phyloP scores from a whole-genome alignment of 2,797 vertebrate species.

The Acanthurus lineatus region DNA sequence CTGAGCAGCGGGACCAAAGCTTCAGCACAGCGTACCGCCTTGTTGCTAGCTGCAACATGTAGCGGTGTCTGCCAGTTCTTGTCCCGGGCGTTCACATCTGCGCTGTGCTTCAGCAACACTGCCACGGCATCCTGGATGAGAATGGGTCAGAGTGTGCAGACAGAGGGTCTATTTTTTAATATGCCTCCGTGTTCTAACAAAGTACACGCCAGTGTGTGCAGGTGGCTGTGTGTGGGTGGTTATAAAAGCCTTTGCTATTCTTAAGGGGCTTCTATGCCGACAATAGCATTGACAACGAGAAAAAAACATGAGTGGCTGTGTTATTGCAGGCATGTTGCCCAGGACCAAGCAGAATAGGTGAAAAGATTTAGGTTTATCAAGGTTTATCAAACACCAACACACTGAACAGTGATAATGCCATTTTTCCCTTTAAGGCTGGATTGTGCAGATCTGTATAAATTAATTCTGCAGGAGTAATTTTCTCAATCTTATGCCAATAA shows the following conservation, averaged over 20 bases:
- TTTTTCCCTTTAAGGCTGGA: conserved; percentile 24
- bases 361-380: conserved; percentile 21
- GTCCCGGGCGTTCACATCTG: conserved; percentile 96
- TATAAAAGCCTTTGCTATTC: conserved; percentile 55
- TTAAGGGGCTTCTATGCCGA: conserved; percentile 35
- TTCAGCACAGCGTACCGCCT: conserved; percentile 95
- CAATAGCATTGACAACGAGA: conserved; percentile 37
- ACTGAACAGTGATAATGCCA: not conserved
- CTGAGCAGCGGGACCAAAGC: conserved; percentile 93
- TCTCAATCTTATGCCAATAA: not conserved
- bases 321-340: conserved; percentile 33
- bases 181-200: conserved; percentile 11
- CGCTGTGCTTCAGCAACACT: conserved; percentile 95
- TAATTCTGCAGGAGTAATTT: not conserved
- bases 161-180: conserved; percentile 5
- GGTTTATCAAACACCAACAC: conserved; percentile 37
- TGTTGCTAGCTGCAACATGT: conserved; percentile 95
- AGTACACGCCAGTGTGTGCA: conserved; percentile 10
- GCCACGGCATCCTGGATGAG: conserved; percentile 91
- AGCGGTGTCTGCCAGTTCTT: conserved; percentile 99
- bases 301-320: conserved; percentile 11
- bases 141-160: conserved; percentile 28
- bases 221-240: conserved; percentile 40
- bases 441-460: conserved; percentile 1
- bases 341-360: conserved; percentile 30